Evolutionary conservation across 2,113 vertebrate genomes (phyloP).

Genomic region (Crocuta crocuta): DNA sequence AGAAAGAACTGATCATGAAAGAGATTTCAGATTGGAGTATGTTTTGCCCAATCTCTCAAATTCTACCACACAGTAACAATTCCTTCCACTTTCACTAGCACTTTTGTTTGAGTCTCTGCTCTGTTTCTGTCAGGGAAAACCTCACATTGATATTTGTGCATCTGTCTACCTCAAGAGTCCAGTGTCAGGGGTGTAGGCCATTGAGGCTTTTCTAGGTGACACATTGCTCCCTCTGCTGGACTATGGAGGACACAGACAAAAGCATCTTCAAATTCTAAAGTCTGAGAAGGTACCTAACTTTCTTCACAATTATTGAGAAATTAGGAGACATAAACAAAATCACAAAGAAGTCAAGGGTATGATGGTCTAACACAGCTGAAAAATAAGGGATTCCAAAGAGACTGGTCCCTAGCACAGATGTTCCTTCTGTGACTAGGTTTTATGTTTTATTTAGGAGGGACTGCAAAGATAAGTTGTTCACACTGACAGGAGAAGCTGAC

Average conservation of each 20-base stretch:
- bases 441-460: neutral
- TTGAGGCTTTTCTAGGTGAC: neutral
- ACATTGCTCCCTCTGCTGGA: slow-evolving; percentile 77
- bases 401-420: neutral
- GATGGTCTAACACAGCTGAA: neutral
- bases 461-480: neutral
- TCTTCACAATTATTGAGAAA: neutral
- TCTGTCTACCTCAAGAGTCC: neutral
- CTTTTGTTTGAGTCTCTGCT: neutral
- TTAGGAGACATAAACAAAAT: neutral
- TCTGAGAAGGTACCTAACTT: neutral
- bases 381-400: neutral
- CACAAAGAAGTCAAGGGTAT: neutral
- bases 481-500: neutral
- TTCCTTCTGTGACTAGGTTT: neutral
- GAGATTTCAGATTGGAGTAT: neutral
- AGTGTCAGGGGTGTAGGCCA: neutral
- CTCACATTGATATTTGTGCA: neutral
- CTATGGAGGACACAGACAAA: neutral
- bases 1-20: neutral
- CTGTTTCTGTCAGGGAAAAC: neutral
- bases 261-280: neutral
- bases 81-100: neutral
- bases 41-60: neutral
- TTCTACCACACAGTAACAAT: neutral